phyloP scores from a whole-genome alignment of 2,888 invertebrate genomes.

The Trimorus sp. region DNA sequence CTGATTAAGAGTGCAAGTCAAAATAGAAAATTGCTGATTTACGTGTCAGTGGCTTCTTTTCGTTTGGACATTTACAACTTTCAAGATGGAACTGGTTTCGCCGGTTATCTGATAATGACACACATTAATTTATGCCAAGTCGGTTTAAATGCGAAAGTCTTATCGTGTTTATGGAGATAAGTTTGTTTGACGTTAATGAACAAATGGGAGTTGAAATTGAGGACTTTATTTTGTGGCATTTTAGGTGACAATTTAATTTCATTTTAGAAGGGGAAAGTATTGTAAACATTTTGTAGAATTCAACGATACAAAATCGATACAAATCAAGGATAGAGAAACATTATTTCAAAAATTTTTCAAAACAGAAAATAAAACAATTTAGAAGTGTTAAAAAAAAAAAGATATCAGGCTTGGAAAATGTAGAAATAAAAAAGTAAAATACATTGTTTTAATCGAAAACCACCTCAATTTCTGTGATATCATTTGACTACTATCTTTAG shows the following conservation, averaged over 20 bases:
- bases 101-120: conserved; percentile 22
- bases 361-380: too few relatives aligned
- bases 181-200: background rate
- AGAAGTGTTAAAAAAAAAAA: too few relatives aligned
- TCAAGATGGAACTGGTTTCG: conserved; percentile 47
- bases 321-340: too few relatives aligned
- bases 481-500: too few relatives aligned
- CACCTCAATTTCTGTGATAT: too few relatives aligned
- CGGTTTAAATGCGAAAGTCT: conserved; percentile 23
- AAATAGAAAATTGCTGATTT: conserved; percentile 21
- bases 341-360: too few relatives aligned
- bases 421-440: too few relatives aligned
- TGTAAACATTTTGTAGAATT: background rate
- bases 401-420: too few relatives aligned
- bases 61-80: conserved; percentile 30
- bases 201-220: background rate
- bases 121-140: conserved; percentile 22
- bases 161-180: background rate
- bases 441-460: too few relatives aligned
- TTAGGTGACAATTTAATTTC: background rate
- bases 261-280: too few relatives aligned
- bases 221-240: too few relatives aligned
- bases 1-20: conserved; percentile 1
- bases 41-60: conserved; percentile 16
- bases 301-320: too few relatives aligned